A percentile compares a stretch with the other conserved stretches of the same genome.
Conservation (phyloP, 2,888 invertebrate genomes). For the Blastobasis adustella region DNA sequence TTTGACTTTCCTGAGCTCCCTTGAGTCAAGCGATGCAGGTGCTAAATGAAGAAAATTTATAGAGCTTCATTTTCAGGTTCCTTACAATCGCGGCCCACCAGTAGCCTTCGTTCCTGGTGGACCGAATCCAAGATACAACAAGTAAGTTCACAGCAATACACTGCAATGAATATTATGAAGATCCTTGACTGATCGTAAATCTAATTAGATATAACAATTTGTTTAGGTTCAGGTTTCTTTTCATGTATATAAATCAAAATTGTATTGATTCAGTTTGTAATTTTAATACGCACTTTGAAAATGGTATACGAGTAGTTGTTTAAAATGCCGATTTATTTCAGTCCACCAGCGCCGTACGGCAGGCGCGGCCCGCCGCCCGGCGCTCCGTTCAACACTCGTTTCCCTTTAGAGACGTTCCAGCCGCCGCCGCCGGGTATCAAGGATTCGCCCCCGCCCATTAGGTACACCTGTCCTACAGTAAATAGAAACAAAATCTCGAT, state of each 20-base stretch:
- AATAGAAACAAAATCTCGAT: background rate
- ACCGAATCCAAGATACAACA: conserved; percentile 37
- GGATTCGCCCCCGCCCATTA: conserved; percentile 60
- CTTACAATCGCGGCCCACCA: conserved; percentile 44
- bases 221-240: too few relatives aligned
- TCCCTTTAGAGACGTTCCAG: conserved; percentile 57
- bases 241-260: too few relatives aligned
- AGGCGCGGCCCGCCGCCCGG: conserved; percentile 36
- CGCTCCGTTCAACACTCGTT: conserved; percentile 37
- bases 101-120: conserved; percentile 41
- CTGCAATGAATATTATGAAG: too few relatives aligned
- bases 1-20: too few relatives aligned
- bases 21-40: too few relatives aligned
- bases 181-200: too few relatives aligned
- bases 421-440: conserved; percentile 77
- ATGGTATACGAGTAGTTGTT: background rate
- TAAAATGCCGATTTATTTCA: conserved; percentile 3
- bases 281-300: background rate
- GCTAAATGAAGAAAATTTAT: too few relatives aligned
- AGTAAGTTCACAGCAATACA: conserved; percentile 22
- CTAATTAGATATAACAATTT: too few relatives aligned
- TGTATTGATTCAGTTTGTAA: background rate
- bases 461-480: conserved; percentile 61
- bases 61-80: conserved; percentile 27
- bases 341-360: conserved; percentile 32